A percentile compares a stretch with the other conserved stretches of the same genome.
Evolutionary conservation across 1,140 invertebrate species (phyloP).

Genomic region (Pseudomyrmex gracilis): DNA sequence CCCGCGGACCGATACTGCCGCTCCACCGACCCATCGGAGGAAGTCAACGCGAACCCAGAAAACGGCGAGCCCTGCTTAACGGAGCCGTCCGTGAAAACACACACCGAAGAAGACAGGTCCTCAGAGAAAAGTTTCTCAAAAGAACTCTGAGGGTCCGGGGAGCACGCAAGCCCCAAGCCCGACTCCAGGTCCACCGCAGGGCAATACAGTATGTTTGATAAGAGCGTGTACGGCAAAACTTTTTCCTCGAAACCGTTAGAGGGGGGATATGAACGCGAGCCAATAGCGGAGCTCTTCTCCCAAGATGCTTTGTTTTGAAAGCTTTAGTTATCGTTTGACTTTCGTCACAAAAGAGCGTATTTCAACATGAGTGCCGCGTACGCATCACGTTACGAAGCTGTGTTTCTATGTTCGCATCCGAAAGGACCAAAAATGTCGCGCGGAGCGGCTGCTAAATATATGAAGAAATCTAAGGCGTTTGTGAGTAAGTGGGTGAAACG

Average conservation of each 20-base stretch:
- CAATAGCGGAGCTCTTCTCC: neutral
- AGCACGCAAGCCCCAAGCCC: too few species aligned
- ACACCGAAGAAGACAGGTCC: too few species aligned
- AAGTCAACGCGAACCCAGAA: too few species aligned
- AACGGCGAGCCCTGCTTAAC: too few species aligned
- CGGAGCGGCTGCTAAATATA: conserved; percentile 58
- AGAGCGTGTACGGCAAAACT: conserved; percentile 12
- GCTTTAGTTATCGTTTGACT: conserved; percentile 9
- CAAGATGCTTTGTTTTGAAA: conserved; percentile 4
- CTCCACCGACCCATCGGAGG: too few species aligned
- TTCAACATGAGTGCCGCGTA: conserved; percentile 60
- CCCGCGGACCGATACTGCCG: too few species aligned
- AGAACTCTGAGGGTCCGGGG: too few species aligned
- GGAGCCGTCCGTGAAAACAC: too few species aligned
- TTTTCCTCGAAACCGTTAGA: conserved; percentile 16
- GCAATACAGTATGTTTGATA: conserved; percentile 19
- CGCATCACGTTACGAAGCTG: conserved; percentile 59
- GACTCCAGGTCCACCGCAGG: too few species aligned
- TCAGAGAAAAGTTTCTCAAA: too few species aligned
- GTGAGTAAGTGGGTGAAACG: conserved; percentile 61
- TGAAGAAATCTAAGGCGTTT: conserved; percentile 58
- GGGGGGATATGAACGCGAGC: neutral
- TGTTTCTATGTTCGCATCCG: conserved; percentile 61
- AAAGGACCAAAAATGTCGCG: conserved; percentile 64
- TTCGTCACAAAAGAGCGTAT: conserved; percentile 6